phyloP scores from a whole-genome alignment of 2,797 vertebrate species.

The Eleutherodactylus coqui region DNA sequence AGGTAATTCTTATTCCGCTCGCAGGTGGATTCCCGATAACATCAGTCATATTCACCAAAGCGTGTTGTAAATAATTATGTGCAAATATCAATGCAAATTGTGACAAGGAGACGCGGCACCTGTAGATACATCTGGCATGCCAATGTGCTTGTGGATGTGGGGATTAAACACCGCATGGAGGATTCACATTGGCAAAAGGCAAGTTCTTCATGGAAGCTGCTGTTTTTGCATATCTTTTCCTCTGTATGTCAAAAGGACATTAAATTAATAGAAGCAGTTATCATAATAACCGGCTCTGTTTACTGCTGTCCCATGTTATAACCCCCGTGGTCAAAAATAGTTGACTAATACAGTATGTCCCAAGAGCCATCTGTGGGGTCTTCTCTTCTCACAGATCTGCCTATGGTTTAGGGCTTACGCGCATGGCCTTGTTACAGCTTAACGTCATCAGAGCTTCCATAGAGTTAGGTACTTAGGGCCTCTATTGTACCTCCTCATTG shows the following conservation, averaged over 20 bases:
- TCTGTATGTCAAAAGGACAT: neutral
- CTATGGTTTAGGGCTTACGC: neutral
- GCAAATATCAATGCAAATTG: constrained; percentile 49
- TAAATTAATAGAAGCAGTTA: neutral
- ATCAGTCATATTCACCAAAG: constrained; percentile 50
- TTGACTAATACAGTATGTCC: neutral
- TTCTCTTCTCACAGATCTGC: neutral
- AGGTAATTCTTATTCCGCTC: constrained; percentile 33
- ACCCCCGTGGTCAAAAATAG: neutral
- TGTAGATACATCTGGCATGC: constrained; percentile 41
- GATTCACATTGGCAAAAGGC: neutral
- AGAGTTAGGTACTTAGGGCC: too few species aligned
- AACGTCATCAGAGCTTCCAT: neutral
- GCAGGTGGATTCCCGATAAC: constrained; percentile 27
- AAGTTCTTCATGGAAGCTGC: neutral
- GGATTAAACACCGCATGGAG: neutral
- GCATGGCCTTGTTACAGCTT: neutral
- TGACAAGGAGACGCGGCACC: constrained; percentile 22
- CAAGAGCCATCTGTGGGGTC: neutral
- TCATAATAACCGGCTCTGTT: neutral
- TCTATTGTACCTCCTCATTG: too few species aligned
- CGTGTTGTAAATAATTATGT: constrained; percentile 44
- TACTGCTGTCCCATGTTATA: neutral
- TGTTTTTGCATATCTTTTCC: neutral
- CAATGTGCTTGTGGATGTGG: constrained; percentile 22